Percentiles rank a stretch among this genome's conserved stretches.
These are phyloP conservation scores for Trichogramma pretiosum DNA, from an alignment of 1,140 invertebrate genomes.

Conservation along the genomic window DNA sequence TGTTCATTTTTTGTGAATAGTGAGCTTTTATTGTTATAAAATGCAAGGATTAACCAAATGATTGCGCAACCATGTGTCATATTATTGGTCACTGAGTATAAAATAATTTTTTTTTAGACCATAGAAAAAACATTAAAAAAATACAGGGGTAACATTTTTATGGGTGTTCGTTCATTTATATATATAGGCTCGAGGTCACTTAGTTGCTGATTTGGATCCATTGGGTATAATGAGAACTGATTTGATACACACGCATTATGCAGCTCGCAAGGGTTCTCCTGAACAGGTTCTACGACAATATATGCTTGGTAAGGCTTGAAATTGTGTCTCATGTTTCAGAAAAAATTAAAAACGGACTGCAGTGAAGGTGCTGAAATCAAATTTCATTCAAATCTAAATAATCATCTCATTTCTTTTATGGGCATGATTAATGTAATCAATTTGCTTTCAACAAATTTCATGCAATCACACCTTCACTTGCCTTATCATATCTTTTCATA, in stretches of 20 bases:
- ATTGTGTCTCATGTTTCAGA: no score
- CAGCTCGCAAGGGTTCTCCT: conserved; percentile 51
- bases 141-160: conserved; percentile 21
- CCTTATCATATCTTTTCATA: conserved; percentile 4
- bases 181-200: conserved; percentile 89
- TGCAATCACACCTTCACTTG: conserved; percentile 18
- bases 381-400: conserved; percentile 1
- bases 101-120: conserved; percentile 1
- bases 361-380: conserved; percentile 18
- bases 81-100: no score
- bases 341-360: no score
- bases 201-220: conserved; percentile 90
- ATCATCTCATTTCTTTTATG: not conserved
- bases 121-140: not conserved
- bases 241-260: conserved; percentile 50
- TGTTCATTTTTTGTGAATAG: no score
- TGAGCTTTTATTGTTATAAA: no score
- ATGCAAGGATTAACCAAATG: no score
- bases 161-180: conserved; percentile 35
- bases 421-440: not conserved
- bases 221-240: conserved; percentile 69
- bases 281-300: conserved; percentile 59
- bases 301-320: conserved; percentile 53
- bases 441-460: not conserved
- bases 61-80: no score